Evolutionary conservation across 2,113 vertebrate species (phyloP).

Genomic region (Acrocephalus arundinaceus): DNA sequence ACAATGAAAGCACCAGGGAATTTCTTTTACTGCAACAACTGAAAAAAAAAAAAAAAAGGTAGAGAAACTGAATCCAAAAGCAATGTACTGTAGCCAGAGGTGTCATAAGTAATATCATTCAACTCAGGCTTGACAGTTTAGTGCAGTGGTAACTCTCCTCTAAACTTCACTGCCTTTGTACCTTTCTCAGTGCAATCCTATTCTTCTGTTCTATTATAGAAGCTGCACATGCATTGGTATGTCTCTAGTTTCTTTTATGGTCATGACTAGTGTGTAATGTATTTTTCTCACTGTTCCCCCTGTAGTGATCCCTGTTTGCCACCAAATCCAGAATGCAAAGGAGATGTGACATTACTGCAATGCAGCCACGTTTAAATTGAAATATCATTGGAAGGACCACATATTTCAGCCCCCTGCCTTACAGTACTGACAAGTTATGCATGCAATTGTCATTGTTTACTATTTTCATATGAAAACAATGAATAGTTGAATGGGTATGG

Average conservation of each 20-base stretch:
- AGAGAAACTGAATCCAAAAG: conserved; percentile 29
- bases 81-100: not conserved
- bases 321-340: conserved; percentile 44
- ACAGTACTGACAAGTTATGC: not conserved
- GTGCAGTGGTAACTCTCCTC: not conserved
- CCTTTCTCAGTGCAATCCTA: conserved; percentile 12
- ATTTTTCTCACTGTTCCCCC: conserved; percentile 42
- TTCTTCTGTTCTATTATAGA: conserved; percentile 39
- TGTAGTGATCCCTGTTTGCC: conserved; percentile 52
- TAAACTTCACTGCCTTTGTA: conserved; percentile 45
- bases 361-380: conserved; percentile 57
- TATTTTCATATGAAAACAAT: not conserved
- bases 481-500: not conserved
- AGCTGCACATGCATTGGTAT: not conserved
- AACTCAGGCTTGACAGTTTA: conserved; percentile 8
- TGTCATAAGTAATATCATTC: not conserved
- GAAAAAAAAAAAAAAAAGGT: not conserved
- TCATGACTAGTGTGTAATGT: conserved; percentile 36
- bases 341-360: conserved; percentile 40
- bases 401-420: not conserved
- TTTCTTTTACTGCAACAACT: conserved; percentile 3
- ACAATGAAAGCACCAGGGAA: not conserved
- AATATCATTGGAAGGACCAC: conserved; percentile 34
- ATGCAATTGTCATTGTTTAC: not conserved
- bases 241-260: conserved; percentile 48